Conservation (phyloP, 2,113 vertebrate species). For the Azemiops feae region DNA sequence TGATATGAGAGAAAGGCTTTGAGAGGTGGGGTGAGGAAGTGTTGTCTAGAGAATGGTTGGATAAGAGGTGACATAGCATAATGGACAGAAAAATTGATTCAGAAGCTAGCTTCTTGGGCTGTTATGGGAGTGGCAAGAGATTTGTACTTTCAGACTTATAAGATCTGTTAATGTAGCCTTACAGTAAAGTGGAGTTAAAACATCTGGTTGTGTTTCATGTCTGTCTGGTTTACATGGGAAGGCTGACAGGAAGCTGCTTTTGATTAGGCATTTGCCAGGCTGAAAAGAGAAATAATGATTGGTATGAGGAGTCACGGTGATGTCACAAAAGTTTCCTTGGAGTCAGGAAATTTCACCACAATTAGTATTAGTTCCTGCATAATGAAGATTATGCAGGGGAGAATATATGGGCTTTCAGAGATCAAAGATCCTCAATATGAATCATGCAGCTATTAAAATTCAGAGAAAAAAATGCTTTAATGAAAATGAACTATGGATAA, state of each 20-base stretch:
- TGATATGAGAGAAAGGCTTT: neutral
- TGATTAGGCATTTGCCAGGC: neutral
- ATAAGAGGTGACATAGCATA: neutral
- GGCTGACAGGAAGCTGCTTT: neutral
- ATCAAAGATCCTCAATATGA: neutral
- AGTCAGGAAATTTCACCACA: neutral
- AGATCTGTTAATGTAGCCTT: neutral
- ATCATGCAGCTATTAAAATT: neutral
- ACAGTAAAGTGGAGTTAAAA: neutral
- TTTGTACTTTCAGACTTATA: neutral
- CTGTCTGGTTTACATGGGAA: neutral
- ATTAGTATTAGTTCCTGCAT: neutral
- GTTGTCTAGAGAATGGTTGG: neutral
- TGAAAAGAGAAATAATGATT: neutral
- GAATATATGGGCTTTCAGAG: neutral
- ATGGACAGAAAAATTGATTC: neutral
- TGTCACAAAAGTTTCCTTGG: conserved; percentile 15
- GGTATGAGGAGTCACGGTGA: neutral
- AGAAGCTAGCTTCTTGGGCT: neutral
- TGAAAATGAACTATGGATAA: neutral
- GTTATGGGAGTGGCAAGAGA: neutral
- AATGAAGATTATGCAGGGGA: neutral
- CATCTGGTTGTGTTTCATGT: neutral
- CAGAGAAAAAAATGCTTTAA: neutral
- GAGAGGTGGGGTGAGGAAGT: neutral